Evolutionary conservation across 2,113 vertebrate genomes (phyloP).

Genomic region (Aplodontia rufa): DNA sequence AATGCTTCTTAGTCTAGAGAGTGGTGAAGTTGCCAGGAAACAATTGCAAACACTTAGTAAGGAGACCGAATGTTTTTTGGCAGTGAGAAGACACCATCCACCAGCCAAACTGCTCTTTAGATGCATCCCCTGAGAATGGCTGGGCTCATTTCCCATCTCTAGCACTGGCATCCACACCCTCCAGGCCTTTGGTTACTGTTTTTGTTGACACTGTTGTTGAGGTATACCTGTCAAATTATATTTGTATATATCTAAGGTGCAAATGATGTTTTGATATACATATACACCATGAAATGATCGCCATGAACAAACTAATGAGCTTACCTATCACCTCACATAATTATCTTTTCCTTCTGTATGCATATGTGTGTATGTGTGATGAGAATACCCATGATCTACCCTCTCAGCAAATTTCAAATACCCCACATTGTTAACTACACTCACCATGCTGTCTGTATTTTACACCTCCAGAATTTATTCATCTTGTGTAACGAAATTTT

Average conservation of each 20-base stretch:
- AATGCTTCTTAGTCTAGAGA: background rate
- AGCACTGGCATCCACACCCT: too few relatives aligned
- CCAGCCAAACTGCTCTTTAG: background rate
- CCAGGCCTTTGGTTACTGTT: too few relatives aligned
- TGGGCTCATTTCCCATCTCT: too few relatives aligned
- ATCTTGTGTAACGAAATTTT: background rate
- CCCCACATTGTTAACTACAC: background rate
- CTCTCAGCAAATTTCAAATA: background rate
- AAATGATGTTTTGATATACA: too few relatives aligned
- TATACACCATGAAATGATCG: too few relatives aligned
- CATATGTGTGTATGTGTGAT: too few relatives aligned
- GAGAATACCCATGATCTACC: too few relatives aligned
- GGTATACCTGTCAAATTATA: background rate
- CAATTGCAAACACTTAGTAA: background rate
- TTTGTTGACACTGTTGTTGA: background rate
- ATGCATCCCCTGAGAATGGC: background rate
- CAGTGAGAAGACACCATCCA: background rate
- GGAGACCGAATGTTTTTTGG: background rate
- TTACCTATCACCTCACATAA: background rate
- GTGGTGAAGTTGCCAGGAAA: background rate
- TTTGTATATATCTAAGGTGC: background rate
- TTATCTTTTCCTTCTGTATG: background rate
- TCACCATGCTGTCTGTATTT: background rate
- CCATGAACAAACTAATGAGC: too few relatives aligned
- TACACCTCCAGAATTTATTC: background rate